Base-by-base conservation (phyloP, 2,888 invertebrate genomes). In the Hyles lineata region DNA sequence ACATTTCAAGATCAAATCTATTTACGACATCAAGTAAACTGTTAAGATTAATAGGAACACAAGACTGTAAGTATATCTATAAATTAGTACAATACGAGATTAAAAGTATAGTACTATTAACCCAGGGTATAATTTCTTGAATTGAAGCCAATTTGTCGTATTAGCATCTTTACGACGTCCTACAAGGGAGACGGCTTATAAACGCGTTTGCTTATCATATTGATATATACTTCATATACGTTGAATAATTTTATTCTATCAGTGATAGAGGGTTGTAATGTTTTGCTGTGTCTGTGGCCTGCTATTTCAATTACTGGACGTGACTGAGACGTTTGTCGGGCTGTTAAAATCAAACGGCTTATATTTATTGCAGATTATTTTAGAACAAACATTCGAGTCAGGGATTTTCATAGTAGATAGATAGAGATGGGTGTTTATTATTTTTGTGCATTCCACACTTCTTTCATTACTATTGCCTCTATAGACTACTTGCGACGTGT, bases 101-200 rank as follows among this genome's bases (percentile, higher is more conserved):
- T 50, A 25, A 67, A 50, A 50, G 15, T 67, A 50, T 43, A 67
- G 2, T 50, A 19, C 43, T 43, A 23, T 23, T 50, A 50, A 67
- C n/a, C 17, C 17, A 67, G 50, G 21, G 15, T 43, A 15, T 21
- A 67, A 21, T 67, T 21, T 67, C 43, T 67, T 67, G 63, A 67
- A 67, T 23, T 19, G 32, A 43, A 19, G 23, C 43, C 63, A 67
- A 67, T 11, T 67, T 43, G 19, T 35, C 60, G 32, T 19, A 19
- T 62, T 15, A 21, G n/a, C n/a, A 43, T 67, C 63, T 23, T 67
- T 67, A 43, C 32, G 43, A 21, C 43, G 43, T 63, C 23, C 32
- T 21, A 21, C 1, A 43, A 67, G 43, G 5, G 43, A 1, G n/a
- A 9, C n/a, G 32, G 9, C n/a, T 55, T n/a, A 55, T n/a, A n/a